Base-by-base conservation (phyloP, 2,113 vertebrate genomes). In the Mugil cephalus region DNA sequence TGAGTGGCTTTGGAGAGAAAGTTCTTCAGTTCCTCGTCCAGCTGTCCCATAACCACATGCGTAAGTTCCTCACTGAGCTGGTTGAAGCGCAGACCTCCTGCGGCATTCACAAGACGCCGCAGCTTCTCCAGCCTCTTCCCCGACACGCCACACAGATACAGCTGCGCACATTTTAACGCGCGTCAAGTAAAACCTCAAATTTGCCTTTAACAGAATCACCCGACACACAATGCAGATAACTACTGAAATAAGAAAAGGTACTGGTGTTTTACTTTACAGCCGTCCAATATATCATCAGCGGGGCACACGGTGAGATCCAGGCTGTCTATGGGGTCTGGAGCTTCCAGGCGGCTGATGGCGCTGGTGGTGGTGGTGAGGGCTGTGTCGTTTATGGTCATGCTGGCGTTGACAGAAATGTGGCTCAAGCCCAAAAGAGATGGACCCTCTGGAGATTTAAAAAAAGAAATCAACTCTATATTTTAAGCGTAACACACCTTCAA, bases 11-110 rank as follows among this genome's bases (percentile, higher is more conserved):
- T 97, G 47, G 91, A 93, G 64, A 98, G 86, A 74, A 98, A 97
- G 10, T 88, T 93, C 77, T 95, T 96, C 74, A 98, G 75, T 19
- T 97, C 96, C 52, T 95, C 89, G 67, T 94, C 95, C 71, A 90
- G 82, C 18, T 98, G 96, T 67, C 96, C 97, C 89, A 96, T 93
- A 63, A 99, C 94, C 52, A 99, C 92, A 59, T 99, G 98, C 54
- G 98, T 98, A 72, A 99, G 95, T 39, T 99, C 97, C 88, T 96
- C 96, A 64, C 95, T 95, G 60, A 95, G 95, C 9, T 98, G 97
- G 92, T 96, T 98, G 88, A 98, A 99, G 66, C 95, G 95, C 83
- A 99, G 88, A 35, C 97, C 98, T 70, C 98, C 98, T 38, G 95
- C 95, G 0, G 81, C 87, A 82, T 97, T 99, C 65, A 99, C 96